Conservation (phyloP, 2,113 vertebrate species). For the Cavia porcellus region DNA sequence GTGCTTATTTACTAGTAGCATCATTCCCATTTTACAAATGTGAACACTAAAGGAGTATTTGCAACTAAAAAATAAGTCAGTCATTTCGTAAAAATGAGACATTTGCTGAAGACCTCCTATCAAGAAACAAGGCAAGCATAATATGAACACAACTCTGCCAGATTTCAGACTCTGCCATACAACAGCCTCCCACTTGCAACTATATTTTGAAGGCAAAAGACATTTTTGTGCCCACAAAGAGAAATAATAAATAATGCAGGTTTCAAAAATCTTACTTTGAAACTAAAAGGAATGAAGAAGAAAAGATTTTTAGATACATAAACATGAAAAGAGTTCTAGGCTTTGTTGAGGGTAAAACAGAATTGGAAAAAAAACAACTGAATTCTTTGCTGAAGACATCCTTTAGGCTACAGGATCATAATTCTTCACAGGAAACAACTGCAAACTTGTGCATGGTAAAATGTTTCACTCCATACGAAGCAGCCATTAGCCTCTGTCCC, state of each 20-base stretch:
- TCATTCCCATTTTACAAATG: neutral
- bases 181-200: neutral
- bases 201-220: neutral
- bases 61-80: neutral
- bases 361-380: constrained; percentile 8
- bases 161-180: neutral
- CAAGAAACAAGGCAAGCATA: neutral
- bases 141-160: neutral
- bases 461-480: constrained; percentile 63
- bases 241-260: neutral
- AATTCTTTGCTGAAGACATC: constrained; percentile 22
- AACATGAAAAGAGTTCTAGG: neutral
- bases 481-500: constrained; percentile 61
- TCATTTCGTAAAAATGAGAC: neutral
- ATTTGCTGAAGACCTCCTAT: neutral
- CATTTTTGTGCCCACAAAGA: neutral
- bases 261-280: neutral
- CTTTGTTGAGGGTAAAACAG: neutral
- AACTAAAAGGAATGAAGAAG: neutral
- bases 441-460: constrained; percentile 4
- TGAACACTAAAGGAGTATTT: neutral
- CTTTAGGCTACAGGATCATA: neutral
- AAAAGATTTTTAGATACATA: constrained; percentile 17
- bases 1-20: neutral
- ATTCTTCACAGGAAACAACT: constrained; percentile 50